Base-by-base conservation (phyloP, 2,888 invertebrate genomes). In the Neoascia interrupta region DNA sequence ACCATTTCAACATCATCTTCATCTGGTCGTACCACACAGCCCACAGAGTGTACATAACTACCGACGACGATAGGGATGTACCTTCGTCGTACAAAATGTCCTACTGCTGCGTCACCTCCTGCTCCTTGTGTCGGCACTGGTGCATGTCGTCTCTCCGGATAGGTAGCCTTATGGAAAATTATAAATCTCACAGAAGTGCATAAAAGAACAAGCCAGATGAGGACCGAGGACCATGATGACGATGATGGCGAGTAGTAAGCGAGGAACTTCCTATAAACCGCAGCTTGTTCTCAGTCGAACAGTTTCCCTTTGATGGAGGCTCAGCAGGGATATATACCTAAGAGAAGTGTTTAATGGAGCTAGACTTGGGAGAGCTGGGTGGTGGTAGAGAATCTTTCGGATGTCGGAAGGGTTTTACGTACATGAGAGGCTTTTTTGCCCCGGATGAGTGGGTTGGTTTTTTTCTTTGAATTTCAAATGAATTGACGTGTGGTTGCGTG, bases 301-400 rank as follows among this genome's bases (percentile, higher is more conserved):
- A 19, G 64, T 53, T 70, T 70, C 45, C 10, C 21, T n/a, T 28
- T 4, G n/a, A n/a, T n/a, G 5, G 11, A 1, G 15, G 15, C 2
- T 36, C 10, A 16, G 18, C 13, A n/a, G 58, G 8, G 47, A 15
- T 5, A 28, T 64, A n/a, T n/a, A n/a, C n/a, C n/a, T n/a, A n/a
- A n/a, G n/a, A 64, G 64, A 76, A 76, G 76, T 72, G 76, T 76
- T 70, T 76, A 76, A 76, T 76, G 76, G 70, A 76, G 37, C 75
- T 31, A 56, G 45, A 64, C 61, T 49, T 39, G 43, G 49, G 21
- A 16, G 16, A 34, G 39, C 37, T 26, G 39, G 37, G 26, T 76
- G 76, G 72, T 76, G 58, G 51, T 54, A 31, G 43, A 13, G 28
- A 6, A 49, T 39, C 19, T 34, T 43, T 54, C 43, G n/a, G 10